Base-by-base conservation (phyloP, 2,113 vertebrate species). In the Isichthys henryi region DNA sequence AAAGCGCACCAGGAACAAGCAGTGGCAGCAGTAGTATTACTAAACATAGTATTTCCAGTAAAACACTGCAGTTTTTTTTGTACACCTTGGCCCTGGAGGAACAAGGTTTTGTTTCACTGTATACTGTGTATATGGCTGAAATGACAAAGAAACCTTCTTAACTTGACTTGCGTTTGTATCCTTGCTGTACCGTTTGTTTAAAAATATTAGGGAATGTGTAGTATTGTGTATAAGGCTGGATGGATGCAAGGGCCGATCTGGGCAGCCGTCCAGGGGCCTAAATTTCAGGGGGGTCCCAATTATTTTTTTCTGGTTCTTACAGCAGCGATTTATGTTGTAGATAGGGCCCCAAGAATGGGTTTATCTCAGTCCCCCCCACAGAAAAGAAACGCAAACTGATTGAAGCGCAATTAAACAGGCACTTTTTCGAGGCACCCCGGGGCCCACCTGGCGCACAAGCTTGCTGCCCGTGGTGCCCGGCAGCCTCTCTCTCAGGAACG, bases 401-500 rank as follows among this genome's bases (percentile, higher is more conserved):
- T 83, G 80, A 23, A 21, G 11, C 1, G 35, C 21, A 3, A 39
- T 10, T 31, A 6, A 21, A 19, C 23, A 17, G 45, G 43, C 56
- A 23, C 3, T 39, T 62, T 21, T 35, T 3, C 2, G 27, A 7
- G 85, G n/a, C 35, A 3, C 0, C 88, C 87, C 77, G 70, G 74
- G 11, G 0, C 31, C 90, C 90, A 97, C 96, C 96, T 97, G 95
- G 91, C 96, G 95, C 45, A 97, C 96, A 7, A 91, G 92, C 31
- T 94, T 77, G 93, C 95, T 98, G 23, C 97, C 97, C 0, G 92
- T 90, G 0, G 96, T 96, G 39, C 97, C 97, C 0, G 97, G 96
- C 0, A 96, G 94, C 70, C 97, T 93, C 89, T 97, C 96, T 27
- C 96, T 94, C 11, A 98, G 93, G 89, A 98, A 94, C 3, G 97